A percentile compares a stretch with the other conserved stretches of the same genome.
These are phyloP conservation scores for Pseudachorutes palmiensis DNA, from an alignment of 1,140 invertebrate species.

Conservation along the genomic window DNA sequence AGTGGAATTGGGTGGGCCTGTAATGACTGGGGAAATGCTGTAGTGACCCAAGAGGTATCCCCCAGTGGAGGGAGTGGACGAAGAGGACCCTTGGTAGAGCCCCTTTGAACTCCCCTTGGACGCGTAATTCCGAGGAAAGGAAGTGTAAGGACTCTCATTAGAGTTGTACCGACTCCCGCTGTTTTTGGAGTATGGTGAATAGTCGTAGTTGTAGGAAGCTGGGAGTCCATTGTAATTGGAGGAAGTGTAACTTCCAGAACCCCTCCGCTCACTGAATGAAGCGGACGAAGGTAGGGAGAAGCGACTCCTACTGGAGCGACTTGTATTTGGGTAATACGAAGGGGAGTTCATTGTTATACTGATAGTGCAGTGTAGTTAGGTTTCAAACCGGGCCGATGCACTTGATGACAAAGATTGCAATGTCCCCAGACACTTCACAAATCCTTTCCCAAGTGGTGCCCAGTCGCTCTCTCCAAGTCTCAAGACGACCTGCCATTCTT, in stretches of 20 bases:
- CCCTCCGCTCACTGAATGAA: slow-evolving; percentile 1
- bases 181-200: not conserved
- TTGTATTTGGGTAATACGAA: too few relatives aligned
- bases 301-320: too few relatives aligned
- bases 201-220: slow-evolving; percentile 14
- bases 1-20: not conserved
- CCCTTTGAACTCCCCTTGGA: not conserved
- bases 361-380: not conserved
- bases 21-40: slow-evolving; percentile 18
- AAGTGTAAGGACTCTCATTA: not conserved
- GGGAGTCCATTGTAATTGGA: not conserved
- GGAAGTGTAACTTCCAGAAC: slow-evolving; percentile 1
- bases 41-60: slow-evolving; percentile 36
- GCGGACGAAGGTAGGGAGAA: too few relatives aligned
- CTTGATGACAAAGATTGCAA: slow-evolving; percentile 30
- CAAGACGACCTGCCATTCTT: slow-evolving; percentile 23
- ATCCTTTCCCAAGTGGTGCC: slow-evolving; percentile 25
- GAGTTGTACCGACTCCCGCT: not conserved
- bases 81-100: slow-evolving; percentile 16
- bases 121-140: slow-evolving; percentile 18
- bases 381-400: slow-evolving; percentile 33
- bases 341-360: not conserved
- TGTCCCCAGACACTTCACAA: slow-evolving; percentile 23
- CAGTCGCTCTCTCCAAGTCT: slow-evolving; percentile 17
- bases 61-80: slow-evolving; percentile 11